Conservation (phyloP, 2,888 invertebrate genomes). For the Hirtodrosophila alboralis region DNA sequence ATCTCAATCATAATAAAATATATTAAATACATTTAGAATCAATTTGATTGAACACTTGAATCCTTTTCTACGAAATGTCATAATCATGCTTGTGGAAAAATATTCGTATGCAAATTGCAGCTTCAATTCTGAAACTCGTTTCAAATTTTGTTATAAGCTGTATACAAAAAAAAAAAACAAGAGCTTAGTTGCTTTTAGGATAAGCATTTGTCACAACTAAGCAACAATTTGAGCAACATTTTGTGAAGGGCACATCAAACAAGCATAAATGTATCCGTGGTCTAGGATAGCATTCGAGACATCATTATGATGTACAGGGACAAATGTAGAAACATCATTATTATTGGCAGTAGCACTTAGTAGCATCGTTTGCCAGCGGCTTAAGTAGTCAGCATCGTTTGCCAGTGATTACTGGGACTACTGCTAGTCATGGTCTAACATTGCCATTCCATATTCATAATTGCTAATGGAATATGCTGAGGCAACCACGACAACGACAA, state of each 20-base stretch:
- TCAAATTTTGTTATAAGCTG: too few species aligned
- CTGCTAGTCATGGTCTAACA: conserved; percentile 66
- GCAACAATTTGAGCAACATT: conserved; percentile 23
- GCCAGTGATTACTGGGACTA: conserved; percentile 63
- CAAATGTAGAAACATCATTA: conserved; percentile 14
- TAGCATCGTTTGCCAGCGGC: conserved; percentile 72
- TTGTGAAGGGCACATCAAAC: conserved; percentile 39
- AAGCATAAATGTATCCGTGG: conserved; percentile 40
- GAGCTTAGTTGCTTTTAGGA: conserved; percentile 35
- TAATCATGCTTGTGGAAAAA: too few species aligned
- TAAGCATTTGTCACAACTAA: not conserved
- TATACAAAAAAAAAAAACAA: conserved; percentile 18
- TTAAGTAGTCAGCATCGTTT: conserved; percentile 69
- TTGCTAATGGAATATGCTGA: conserved; percentile 83
- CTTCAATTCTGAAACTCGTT: too few species aligned
- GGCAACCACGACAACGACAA: conserved; percentile 43
- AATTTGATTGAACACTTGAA: too few species aligned
- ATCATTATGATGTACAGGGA: conserved; percentile 12
- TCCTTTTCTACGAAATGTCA: too few species aligned
- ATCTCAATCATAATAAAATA: too few species aligned
- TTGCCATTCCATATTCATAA: conserved; percentile 80
- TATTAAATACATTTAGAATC: too few species aligned
- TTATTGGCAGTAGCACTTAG: conserved; percentile 60
- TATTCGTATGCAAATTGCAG: too few species aligned
- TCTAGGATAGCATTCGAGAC: conserved; percentile 10